Base-by-base conservation (phyloP, 2,888 invertebrate species). In the Opisthograptis luteolata region DNA sequence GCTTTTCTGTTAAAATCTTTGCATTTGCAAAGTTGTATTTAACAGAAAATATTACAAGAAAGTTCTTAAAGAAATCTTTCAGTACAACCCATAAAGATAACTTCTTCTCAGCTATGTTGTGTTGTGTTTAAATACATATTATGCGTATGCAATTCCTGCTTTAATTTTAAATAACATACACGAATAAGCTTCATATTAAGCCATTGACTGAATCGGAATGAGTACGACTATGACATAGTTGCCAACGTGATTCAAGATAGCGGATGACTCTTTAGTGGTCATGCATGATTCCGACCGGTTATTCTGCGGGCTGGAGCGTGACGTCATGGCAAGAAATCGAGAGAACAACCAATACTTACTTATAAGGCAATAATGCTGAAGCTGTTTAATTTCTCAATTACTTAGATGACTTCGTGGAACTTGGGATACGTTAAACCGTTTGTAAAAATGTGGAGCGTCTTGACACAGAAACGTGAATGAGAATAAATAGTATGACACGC, bases 221-320 rank as follows among this genome's bases (percentile, higher is more conserved):
- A 59, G 63, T 66, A 72, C 64, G 62, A 65, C 60, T 66, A 72
- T 65, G 62, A 65, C 60, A 61, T 66, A 59, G 48, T 63, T 67
- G 66, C 63, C 65, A 64, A 60, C 58, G 60, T 82, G 82, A 87
- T 79, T 84, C 83, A 83, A 78, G 76, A 77, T 66, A 69, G 73
- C 73, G 71, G 78, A 83, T 86, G 83, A 83, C 79, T 78, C 66
- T 64, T 63, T 73, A 70, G 79, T 79, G 81, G 82, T 84, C 80
- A 75, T 72, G 77, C 79, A 76, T 82, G 76, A 81, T 70, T 72
- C 71, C 62, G 68, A 87, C 88, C 84, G 87, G 88, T 88, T 88
- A 82, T 81, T 76, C 78, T 81, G 80, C 81, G 62, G 66, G 65
- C 63, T 55, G 59, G 49, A 50, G 56, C 19, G 44, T 87, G 87